Percentiles rank a stretch among this genome's conserved stretches.
Conservation (phyloP, 2,888 invertebrate genomes). For the Ceramica pisi region DNA sequence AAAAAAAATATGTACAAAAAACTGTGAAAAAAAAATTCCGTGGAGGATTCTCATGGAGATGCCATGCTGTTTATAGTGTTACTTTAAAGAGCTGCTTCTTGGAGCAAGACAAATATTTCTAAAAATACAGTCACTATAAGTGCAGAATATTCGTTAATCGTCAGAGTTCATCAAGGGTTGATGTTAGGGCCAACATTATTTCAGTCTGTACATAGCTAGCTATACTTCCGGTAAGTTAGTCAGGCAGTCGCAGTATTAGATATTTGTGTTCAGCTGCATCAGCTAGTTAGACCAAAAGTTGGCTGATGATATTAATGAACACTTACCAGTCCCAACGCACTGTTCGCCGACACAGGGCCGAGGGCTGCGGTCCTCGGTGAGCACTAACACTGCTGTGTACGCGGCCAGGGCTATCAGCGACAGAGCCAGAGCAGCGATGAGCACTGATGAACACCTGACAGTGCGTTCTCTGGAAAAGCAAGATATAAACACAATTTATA, state of each 20-base stretch:
- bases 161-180: not conserved
- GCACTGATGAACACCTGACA: conserved; percentile 87
- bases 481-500: not conserved
- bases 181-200: not conserved
- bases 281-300: too few relatives aligned
- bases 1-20: too few relatives aligned
- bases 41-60: conserved; percentile 33
- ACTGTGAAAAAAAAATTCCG: conserved; percentile 13
- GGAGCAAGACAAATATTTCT: too few relatives aligned
- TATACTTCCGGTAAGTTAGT: not conserved
- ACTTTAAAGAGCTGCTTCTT: not conserved
- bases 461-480: conserved; percentile 83
- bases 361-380: conserved; percentile 83
- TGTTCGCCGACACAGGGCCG: conserved; percentile 91
- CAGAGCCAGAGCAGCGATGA: conserved; percentile 88
- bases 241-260: not conserved
- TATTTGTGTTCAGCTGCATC: too few relatives aligned
- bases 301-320: too few relatives aligned
- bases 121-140: not conserved
- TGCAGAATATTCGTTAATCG: not conserved
- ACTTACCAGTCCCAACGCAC: conserved; percentile 92
- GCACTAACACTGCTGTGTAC: conserved; percentile 86
- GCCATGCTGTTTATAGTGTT: conserved; percentile 11
- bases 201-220: too few relatives aligned
- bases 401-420: conserved; percentile 87